These are phyloP conservation scores for Ochropacha duplaris DNA, from an alignment of 2,888 invertebrate species.

Conservation along the genomic window DNA sequence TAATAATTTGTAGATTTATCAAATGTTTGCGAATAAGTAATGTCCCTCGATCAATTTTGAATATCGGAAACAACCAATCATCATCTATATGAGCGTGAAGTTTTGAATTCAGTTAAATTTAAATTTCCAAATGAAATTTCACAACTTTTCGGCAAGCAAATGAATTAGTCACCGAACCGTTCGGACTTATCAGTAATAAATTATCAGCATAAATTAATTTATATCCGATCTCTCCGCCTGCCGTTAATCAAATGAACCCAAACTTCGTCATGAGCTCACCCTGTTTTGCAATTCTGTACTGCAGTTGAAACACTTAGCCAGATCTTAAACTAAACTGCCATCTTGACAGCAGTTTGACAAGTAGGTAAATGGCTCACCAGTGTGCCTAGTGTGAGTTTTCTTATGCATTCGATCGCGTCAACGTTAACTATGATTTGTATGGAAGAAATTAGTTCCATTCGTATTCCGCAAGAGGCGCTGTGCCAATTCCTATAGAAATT, in stretches of 20 bases:
- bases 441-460: too few species aligned
- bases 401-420: too few species aligned
- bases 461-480: too few species aligned
- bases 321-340: not conserved
- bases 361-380: too few species aligned
- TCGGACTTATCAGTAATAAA: constrained; percentile 18
- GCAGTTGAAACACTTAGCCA: not conserved
- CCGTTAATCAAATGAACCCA: constrained; percentile 28
- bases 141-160: not conserved
- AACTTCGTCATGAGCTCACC: constrained; percentile 3
- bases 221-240: constrained; percentile 27
- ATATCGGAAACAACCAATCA: not conserved
- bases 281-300: constrained; percentile 2
- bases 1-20: too few species aligned
- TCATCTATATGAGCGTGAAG: too few species aligned
- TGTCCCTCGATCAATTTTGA: not conserved
- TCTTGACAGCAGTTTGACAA: too few species aligned
- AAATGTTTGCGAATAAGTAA: too few species aligned
- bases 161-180: not conserved
- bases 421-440: too few species aligned
- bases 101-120: not conserved
- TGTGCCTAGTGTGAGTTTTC: too few species aligned
- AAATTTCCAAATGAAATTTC: too few species aligned
- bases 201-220: constrained; percentile 37
- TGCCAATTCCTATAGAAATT: too few species aligned